Conservation (phyloP, 2,797 vertebrate species). For the Microhierax caerulescens region DNA sequence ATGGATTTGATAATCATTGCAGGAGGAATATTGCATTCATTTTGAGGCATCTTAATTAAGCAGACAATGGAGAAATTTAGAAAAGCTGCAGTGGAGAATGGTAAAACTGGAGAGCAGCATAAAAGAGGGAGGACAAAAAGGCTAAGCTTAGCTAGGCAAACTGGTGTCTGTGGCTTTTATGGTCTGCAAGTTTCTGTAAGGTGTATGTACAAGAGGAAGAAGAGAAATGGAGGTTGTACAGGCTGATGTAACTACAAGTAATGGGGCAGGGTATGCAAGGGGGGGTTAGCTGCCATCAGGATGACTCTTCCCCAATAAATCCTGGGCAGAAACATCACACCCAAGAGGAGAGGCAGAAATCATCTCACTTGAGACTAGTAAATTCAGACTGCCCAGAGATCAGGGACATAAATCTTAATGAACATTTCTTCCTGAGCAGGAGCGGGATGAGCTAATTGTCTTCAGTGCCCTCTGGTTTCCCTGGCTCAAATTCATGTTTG, state of each 20-base stretch:
- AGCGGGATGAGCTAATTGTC: background rate
- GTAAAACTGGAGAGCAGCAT: background rate
- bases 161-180: background rate
- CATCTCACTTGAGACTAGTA: background rate
- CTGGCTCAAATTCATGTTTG: background rate
- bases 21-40: background rate
- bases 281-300: accelerated
- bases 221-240: background rate
- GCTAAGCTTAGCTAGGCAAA: background rate
- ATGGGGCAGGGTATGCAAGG: background rate
- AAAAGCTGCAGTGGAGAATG: background rate
- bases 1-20: background rate
- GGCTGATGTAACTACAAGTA: background rate
- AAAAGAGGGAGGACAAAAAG: accelerated
- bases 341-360: background rate
- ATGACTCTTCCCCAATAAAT: background rate
- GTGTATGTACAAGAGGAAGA: background rate
- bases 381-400: background rate
- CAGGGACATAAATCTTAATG: background rate
- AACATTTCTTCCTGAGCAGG: background rate
- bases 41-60: background rate
- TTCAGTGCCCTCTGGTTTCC: background rate
- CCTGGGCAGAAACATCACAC: background rate
- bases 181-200: background rate
- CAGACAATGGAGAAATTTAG: background rate